phyloP scores from a whole-genome alignment of 2,113 vertebrate genomes.

The Colinus virginianus region DNA sequence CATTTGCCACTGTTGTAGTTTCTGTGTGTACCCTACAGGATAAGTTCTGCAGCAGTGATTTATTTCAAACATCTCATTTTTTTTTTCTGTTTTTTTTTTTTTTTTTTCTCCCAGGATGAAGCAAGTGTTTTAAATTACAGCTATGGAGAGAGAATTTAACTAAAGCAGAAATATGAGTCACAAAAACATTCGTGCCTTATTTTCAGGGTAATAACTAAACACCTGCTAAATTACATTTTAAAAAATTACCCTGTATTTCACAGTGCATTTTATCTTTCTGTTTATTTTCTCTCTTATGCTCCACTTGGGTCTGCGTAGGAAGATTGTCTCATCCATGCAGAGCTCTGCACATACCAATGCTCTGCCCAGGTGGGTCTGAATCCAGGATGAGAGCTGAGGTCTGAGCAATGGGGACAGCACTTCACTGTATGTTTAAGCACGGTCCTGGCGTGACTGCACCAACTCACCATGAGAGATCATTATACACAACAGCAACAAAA shows the following conservation, averaged over 20 bases:
- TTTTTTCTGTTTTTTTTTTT: neutral
- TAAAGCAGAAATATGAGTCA: slow-evolving; percentile 57
- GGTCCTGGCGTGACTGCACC: neutral
- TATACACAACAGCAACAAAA: neutral
- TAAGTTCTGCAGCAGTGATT: neutral
- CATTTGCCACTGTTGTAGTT: neutral
- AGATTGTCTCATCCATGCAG: neutral
- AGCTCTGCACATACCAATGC: neutral
- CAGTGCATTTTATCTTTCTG: slow-evolving; percentile 20
- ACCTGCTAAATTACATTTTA: slow-evolving; percentile 48
- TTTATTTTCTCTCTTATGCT: slow-evolving; percentile 23
- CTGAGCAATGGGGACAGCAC: neutral
- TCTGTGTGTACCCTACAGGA: neutral
- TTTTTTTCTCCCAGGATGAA: slow-evolving; percentile 18
- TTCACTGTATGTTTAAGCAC: rapidly evolving
- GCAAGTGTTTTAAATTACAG: slow-evolving; percentile 48
- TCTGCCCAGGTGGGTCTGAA: neutral
- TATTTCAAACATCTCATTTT: slow-evolving; percentile 8
- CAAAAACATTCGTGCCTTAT: slow-evolving; percentile 33
- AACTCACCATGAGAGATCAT: neutral
- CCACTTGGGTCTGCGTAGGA: neutral
- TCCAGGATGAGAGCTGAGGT: neutral
- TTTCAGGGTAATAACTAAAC: slow-evolving; percentile 62
- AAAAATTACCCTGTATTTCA: slow-evolving; percentile 29
- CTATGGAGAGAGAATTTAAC: slow-evolving; percentile 25